Evolutionary conservation across 2,888 invertebrate genomes (phyloP), one percentile per base, ranked within the genome.

Genomic region (Nomada fucata): DNA sequence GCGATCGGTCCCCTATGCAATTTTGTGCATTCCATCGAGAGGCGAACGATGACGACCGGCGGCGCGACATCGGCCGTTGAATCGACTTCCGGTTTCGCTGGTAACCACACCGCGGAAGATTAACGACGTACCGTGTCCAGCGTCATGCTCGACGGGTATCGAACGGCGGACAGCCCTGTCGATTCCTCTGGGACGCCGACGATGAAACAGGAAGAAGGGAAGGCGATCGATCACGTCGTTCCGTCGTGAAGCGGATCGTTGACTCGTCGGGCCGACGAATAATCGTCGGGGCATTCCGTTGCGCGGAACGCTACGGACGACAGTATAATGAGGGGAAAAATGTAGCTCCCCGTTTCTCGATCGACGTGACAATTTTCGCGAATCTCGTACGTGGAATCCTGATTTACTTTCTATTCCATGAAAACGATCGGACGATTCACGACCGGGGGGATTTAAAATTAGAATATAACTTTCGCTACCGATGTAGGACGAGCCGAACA

Each of bases 1-100:
- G 20, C 11, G 26, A 29, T 15, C 59, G 7, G 68, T 69, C 72
- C 61, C 42, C 36, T 57, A 65, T 57, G 88, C 89, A 91, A 91
- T 91, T 90, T 88, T 86, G 78, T 88, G 90, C 89, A 91, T 90
- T 89, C 89, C 89, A 65, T 80, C 80, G 67, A 59, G 63, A 23
- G n/a, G 69, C 80, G 70, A 55, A 76, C 72, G 83, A 84, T 79
- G 84, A 88, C 82, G 84, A 80, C 77, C 80, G 86, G 74, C 84
- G 75, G 75, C 79, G 84, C 77, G 79, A 86, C 84, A 74, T 55
- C 75, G 71, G 59, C 65, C 57, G 71, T 60, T 63, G 13, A 76
- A 84, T 82, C 82, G 75, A 88, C 88, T 87, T 88, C 88, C 84
- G 86, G 82, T 86, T 71, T 63, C 80, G 73, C 61, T 69, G 68